Base-by-base conservation (phyloP, 2,888 invertebrate species). In the Synanthedon formicaeformis region DNA sequence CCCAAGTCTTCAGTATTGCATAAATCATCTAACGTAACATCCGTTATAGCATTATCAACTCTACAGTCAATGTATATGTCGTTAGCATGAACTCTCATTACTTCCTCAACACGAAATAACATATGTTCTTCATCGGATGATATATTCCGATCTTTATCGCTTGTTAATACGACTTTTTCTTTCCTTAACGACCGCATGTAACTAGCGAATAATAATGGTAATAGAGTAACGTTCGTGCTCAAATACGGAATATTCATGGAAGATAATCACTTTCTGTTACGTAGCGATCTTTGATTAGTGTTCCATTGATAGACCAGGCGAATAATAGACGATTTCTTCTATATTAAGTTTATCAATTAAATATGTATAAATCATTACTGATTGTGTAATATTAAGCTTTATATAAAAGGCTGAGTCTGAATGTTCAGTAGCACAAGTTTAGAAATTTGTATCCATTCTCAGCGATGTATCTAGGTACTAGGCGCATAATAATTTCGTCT, bases 121-220 rank as follows among this genome's bases (percentile, higher is more conserved):
- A 13, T 45, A 13, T 45, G 11, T 45, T 12, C 45, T 13, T 45
- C 45, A 13, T 45, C 14, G 45, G 14, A 45, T 45, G 45, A 45
- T 45, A 45, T 45, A 45, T 45, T 45, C 45, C 13, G 45, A 45
- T 45, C 45, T 45, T 45, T n/a, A 45, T 45, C 14, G 6, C 45
- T 13, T 45, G 45, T 45, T 45, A 45, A 45, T 45, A 45, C n/a
- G 53, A 56, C 62, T 61, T 64, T 63, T 62, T 54, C 61, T 62
- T 61, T 62, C 55, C 50, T 59, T 53, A 50, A 53, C 54, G 41
- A 52, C 51, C 51, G 50, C 55, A 52, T 54, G 50, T 53, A 54
- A 57, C 45, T 45, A 45, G 45, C 45, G 45, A 14, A 45, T 45
- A 45, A 45, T 45, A 45, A 45, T 45, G 45, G 8, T 45, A 45